Conservation (phyloP, 2,113 vertebrate species). For the Psophia crepitans region DNA sequence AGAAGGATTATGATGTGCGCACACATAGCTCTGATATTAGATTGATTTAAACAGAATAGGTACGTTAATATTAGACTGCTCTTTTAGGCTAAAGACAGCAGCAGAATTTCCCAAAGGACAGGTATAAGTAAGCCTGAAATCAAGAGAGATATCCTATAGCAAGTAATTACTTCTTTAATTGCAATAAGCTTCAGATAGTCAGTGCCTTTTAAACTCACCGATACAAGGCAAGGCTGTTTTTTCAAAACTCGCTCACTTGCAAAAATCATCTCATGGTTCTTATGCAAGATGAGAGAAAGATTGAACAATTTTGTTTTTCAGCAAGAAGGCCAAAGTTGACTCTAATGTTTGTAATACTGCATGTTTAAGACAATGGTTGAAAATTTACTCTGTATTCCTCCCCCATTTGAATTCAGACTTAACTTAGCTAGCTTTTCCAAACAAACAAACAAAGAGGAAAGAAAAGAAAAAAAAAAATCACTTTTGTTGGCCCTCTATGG, state of each 20-base stretch:
- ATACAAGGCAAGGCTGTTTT: constrained; percentile 81
- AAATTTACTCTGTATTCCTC: neutral
- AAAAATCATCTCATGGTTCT: constrained; percentile 93
- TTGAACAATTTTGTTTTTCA: constrained; percentile 55
- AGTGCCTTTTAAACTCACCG: constrained; percentile 84
- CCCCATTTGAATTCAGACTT: neutral
- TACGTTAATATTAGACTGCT: neutral
- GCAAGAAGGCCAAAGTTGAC: neutral
- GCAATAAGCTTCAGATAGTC: constrained; percentile 4
- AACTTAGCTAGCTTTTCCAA: neutral
- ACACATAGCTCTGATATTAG: neutral
- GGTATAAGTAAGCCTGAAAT: constrained; percentile 45
- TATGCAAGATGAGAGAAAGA: constrained; percentile 81
- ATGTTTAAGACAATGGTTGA: neutral
- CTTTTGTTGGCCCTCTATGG: neutral
- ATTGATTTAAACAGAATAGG: constrained; percentile 50
- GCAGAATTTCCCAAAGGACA: constrained; percentile 23
- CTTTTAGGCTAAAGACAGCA: constrained; percentile 10
- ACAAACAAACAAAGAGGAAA: too few relatives aligned
- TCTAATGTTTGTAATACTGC: neutral
- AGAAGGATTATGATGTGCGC: neutral
- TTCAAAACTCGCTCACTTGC: constrained; percentile 89
- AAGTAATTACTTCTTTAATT: constrained; percentile 48
- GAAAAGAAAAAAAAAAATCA: neutral
- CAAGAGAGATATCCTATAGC: constrained; percentile 5